phyloP scores from a whole-genome alignment of 2,113 vertebrate genomes.

The Mesitornis unicolor region DNA sequence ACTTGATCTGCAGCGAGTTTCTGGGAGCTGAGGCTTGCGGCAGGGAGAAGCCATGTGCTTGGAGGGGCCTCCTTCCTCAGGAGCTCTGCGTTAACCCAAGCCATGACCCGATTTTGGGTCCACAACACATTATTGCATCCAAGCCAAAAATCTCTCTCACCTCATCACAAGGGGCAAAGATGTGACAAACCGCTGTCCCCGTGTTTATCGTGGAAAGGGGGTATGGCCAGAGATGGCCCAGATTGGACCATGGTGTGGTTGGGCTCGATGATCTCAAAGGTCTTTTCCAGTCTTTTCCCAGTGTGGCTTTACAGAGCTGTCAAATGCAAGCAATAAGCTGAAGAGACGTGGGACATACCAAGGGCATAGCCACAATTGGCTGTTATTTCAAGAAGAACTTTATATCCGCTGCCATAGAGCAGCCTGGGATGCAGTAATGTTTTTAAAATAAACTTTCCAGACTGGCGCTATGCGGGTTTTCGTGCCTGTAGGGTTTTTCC shows the following conservation, averaged over 20 bases:
- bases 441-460: slow-evolving; percentile 37
- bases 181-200: too few species aligned
- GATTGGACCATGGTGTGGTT: fast-evolving
- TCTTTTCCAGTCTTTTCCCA: too few species aligned
- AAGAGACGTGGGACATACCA: background rate
- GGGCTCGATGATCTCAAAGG: too few species aligned
- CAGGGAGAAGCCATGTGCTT: background rate
- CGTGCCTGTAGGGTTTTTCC: background rate
- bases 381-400: slow-evolving; percentile 15
- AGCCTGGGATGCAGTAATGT: background rate
- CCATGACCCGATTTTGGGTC: background rate
- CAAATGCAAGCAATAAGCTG: background rate
- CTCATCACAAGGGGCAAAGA: background rate
- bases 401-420: background rate
- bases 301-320: background rate
- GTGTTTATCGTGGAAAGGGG: background rate
- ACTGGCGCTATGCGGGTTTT: background rate
- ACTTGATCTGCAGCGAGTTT: background rate
- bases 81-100: background rate
- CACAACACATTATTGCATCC: background rate
- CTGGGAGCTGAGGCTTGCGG: background rate
- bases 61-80: background rate
- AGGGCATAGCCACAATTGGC: background rate
- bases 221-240: background rate
- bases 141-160: background rate